Conservation (phyloP, 2,113 vertebrate species). For the Pitta sordida region DNA sequence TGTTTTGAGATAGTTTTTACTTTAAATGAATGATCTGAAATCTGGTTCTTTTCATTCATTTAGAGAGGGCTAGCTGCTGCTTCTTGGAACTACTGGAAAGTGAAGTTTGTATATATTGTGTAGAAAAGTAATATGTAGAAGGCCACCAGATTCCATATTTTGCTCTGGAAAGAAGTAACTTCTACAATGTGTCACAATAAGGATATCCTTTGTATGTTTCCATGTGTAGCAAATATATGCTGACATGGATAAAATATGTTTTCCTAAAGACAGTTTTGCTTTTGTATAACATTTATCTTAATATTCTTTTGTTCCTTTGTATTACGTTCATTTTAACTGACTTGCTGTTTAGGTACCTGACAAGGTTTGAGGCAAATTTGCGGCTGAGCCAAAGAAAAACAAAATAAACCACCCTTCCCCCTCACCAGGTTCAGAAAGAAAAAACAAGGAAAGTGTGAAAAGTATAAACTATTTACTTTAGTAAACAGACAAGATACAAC, state of each 20-base stretch:
- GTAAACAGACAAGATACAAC: too few relatives aligned
- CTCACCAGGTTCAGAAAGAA: too few relatives aligned
- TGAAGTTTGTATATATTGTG: background rate
- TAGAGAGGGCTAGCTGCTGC: background rate
- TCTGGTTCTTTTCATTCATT: background rate
- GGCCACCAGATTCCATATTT: background rate
- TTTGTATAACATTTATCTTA: background rate
- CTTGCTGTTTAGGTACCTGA: background rate
- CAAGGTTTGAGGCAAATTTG: too few relatives aligned
- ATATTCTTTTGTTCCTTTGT: background rate
- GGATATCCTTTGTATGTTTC: background rate
- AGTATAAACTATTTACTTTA: too few relatives aligned
- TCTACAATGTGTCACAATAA: background rate
- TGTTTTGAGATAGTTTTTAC: background rate
- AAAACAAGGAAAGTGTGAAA: too few relatives aligned
- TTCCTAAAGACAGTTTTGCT: background rate
- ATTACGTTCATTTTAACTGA: background rate
- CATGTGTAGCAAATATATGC: background rate
- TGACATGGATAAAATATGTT: background rate
- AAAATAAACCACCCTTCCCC: too few relatives aligned
- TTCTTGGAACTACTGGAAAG: background rate
- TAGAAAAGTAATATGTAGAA: background rate
- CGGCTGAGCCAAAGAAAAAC: too few relatives aligned
- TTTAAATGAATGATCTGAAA: background rate
- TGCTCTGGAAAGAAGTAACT: background rate